These are phyloP conservation scores for Camelus dromedarius DNA, from an alignment of 2,113 vertebrate species.

Conservation along the genomic window DNA sequence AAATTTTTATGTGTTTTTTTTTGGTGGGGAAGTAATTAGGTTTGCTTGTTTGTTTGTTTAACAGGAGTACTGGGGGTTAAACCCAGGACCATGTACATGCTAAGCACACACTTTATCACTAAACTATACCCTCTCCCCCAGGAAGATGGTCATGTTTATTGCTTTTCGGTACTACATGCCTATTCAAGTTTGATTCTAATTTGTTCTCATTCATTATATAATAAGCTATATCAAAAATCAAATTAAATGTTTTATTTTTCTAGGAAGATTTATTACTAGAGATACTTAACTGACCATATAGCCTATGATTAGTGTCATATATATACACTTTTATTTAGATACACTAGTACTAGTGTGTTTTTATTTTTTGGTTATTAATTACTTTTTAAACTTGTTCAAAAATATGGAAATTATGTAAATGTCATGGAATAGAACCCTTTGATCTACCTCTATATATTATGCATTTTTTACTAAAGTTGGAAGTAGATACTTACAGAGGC, in stretches of 20 bases:
- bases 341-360: not conserved
- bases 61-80: no score
- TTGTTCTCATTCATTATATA: slow-evolving; percentile 29
- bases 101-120: no score
- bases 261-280: not conserved
- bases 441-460: not conserved
- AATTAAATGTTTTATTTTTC: not conserved
- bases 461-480: not conserved
- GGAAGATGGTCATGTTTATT: not conserved
- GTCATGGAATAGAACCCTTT: not conserved
- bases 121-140: no score
- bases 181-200: not conserved
- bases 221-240: not conserved
- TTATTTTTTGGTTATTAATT: slow-evolving; percentile 38
- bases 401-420: slow-evolving; percentile 16
- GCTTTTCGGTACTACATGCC: not conserved
- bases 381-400: slow-evolving; percentile 18
- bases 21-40: no score
- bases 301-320: not conserved
- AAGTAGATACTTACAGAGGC: not conserved
- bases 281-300: not conserved
- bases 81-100: no score
- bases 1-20: no score
- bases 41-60: no score
- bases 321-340: not conserved